Base-by-base conservation (phyloP, 2,113 vertebrate species). In the Periophthalmus modestus region DNA sequence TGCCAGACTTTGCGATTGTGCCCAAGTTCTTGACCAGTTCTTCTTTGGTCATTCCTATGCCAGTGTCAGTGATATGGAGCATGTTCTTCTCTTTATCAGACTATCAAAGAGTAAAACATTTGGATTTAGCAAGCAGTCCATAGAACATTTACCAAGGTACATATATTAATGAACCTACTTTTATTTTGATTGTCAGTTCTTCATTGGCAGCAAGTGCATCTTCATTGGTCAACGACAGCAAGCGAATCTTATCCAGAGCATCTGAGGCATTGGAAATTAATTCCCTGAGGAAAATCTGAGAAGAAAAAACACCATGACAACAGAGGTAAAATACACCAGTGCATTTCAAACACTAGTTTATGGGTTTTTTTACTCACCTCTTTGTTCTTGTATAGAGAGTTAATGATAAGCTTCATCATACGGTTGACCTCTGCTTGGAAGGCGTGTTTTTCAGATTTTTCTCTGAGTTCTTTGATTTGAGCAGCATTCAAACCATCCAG, bases 381-480 rank as follows among this genome's bases (percentile, higher is more conserved):
- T 84, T 99, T 99, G 82, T 99, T 99, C 92, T 99, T 99, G 81
- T 99, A 99, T 1, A 99, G 87, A 7, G 98, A 99, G 82, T 99
- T 99, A 83, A 99, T 99, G 78, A 99, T 99, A 18, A 99, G 93
- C 83, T 99, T 99, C 98, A 99, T 99, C 98, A 99, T 99, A 65
- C 98, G 93, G 87, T 98, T 99, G 71, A 99, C 98, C 93, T 99
- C 98, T 12, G 98, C 98, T 89, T 99, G 96, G 85, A 99, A 99
- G 0, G 82, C 96, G 77, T 97, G 97, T 84, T 99, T 99, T 80
- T 99, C 97, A 1, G 98, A 96, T 83, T 99, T 99, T 65, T 99
- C 98, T 82, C 98, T 88, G 39, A 99, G 86, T 94, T 99, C 97
- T 91, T 98, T 97, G 80, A 99, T 96, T 89, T 99, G 98, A 18